Conservation (phyloP, 2,888 invertebrate genomes). For the Andrena fulva region DNA sequence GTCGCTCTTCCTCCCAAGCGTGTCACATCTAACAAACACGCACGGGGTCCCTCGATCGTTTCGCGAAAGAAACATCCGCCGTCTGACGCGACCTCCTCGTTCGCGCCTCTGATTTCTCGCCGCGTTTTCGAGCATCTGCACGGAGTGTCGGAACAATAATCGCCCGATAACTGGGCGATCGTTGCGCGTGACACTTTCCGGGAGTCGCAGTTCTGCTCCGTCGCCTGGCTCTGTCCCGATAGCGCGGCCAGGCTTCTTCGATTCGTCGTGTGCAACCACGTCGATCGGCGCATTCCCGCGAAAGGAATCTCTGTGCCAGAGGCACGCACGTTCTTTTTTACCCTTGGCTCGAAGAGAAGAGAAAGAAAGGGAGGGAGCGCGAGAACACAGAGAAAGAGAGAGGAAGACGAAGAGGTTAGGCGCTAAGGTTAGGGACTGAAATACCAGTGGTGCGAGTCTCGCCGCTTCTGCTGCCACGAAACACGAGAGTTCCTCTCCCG, state of each 20-base stretch:
- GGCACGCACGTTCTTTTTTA: conserved; percentile 54
- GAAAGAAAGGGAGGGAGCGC: conserved; percentile 30
- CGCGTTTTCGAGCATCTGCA: conserved; percentile 19
- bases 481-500: conserved; percentile 26
- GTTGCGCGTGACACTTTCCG: conserved; percentile 13
- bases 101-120: conserved; percentile 19
- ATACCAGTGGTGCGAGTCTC: conserved; percentile 67
- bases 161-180: neutral
- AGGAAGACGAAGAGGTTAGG: conserved; percentile 66
- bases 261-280: conserved; percentile 11
- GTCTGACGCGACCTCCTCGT: conserved; percentile 46
- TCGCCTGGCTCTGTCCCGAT: neutral
- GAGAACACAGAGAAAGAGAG: conserved; percentile 17
- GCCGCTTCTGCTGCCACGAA: conserved; percentile 50
- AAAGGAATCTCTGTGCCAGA: conserved; percentile 50
- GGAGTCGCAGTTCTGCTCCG: neutral
- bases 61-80: conserved; percentile 35
- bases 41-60: neutral
- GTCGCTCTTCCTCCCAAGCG: conserved; percentile 15
- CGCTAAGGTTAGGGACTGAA: conserved; percentile 71
- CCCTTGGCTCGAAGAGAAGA: conserved; percentile 25
- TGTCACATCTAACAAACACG: conserved; percentile 5
- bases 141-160: neutral
- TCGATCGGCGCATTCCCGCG: conserved; percentile 30
- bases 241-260: neutral